Conservation (phyloP, 2,113 vertebrate genomes). For the Boleophthalmus pectinirostris region DNA sequence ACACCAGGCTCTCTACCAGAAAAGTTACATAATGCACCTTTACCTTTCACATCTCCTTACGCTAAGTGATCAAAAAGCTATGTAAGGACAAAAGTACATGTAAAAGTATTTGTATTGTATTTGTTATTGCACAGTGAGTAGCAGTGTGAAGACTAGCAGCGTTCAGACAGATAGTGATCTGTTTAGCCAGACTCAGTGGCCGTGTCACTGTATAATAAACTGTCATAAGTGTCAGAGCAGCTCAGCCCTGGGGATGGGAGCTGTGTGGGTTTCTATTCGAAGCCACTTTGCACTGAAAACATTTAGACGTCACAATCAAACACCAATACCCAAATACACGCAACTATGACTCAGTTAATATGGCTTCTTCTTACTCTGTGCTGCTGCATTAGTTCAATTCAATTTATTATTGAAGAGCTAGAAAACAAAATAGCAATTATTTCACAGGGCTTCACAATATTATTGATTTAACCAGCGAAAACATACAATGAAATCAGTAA, state of each 20-base stretch:
- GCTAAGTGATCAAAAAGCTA: background rate
- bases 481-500: too few species aligned
- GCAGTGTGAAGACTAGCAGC: constrained; percentile 37
- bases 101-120: background rate
- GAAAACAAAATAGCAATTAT: too few species aligned
- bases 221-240: constrained; percentile 60
- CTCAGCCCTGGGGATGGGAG: constrained; percentile 38
- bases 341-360: background rate
- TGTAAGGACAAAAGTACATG: background rate
- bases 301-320: background rate
- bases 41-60: background rate
- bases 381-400: too few species aligned
- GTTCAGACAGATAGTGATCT: constrained; percentile 58
- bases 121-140: background rate
- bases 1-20: too few species aligned
- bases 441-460: too few species aligned
- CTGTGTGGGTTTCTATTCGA: constrained; percentile 4
- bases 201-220: constrained; percentile 66
- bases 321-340: background rate
- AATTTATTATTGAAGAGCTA: too few species aligned
- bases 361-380: background rate
- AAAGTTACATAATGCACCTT: too few species aligned
- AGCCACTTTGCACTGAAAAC: background rate
- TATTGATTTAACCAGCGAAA: too few species aligned
- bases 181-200: constrained; percentile 54